phyloP scores from a whole-genome alignment of 1,140 invertebrate genomes.

The Sarcophaga peregrina region DNA sequence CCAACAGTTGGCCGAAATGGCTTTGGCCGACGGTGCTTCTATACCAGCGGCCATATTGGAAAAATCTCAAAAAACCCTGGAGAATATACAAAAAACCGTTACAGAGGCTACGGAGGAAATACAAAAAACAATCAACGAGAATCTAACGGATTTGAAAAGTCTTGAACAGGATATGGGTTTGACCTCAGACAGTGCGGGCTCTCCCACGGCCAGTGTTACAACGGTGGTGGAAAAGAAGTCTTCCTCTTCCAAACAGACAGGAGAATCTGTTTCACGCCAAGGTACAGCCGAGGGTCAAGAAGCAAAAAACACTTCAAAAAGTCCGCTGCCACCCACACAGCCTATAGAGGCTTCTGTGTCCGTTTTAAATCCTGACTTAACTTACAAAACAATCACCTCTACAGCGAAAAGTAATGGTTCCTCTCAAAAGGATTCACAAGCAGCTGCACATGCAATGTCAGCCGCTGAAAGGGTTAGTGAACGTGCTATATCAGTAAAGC shows the following conservation, averaged over 20 bases:
- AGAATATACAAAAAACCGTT: conserved; percentile 59
- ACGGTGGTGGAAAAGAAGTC: conserved; percentile 51
- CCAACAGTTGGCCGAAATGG: conserved; percentile 11
- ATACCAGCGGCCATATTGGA: conserved; percentile 56
- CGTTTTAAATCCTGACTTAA: conserved; percentile 51
- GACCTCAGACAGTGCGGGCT: conserved; percentile 47
- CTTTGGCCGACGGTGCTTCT: neutral
- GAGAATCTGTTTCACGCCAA: conserved; percentile 51
- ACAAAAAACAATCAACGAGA: conserved; percentile 62
- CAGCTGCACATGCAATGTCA: conserved; percentile 6
- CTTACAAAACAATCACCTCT: neutral
- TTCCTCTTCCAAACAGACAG: neutral
- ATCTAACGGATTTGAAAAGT: conserved; percentile 59
- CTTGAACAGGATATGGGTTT: conserved; percentile 57
- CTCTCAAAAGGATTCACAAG: conserved; percentile 1
- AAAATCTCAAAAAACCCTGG: conserved; percentile 57
- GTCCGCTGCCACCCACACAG: conserved; percentile 59
- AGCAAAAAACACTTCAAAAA: conserved; percentile 49
- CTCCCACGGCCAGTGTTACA: conserved; percentile 53
- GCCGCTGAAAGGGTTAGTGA: conserved; percentile 51
- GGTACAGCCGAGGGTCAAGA: conserved; percentile 57
- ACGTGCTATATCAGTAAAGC: conserved; percentile 55
- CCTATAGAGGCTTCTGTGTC: conserved; percentile 64
- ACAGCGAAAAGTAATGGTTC: neutral
- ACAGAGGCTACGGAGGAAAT: conserved; percentile 61